A percentile compares a stretch with the other conserved stretches of the same genome.
phyloP scores from a whole-genome alignment of 2,888 invertebrate genomes.

The Chromoteleia sp. region DNA sequence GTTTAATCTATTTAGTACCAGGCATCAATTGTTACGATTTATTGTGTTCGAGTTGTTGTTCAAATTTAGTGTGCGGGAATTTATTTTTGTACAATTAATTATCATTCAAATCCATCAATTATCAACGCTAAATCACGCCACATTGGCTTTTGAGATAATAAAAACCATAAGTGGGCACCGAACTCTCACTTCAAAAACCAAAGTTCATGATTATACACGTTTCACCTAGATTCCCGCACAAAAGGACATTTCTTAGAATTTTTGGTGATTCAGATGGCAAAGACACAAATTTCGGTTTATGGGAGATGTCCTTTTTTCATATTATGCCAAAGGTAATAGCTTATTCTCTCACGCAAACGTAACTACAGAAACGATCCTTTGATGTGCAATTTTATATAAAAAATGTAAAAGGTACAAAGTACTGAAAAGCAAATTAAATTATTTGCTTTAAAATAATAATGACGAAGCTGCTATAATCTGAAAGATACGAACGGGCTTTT shows the following conservation, averaged over 20 bases:
- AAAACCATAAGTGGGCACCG: slow-evolving; percentile 29
- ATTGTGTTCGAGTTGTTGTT: neutral
- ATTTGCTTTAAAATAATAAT: no score
- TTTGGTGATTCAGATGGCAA: slow-evolving; percentile 43
- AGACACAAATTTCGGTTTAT: slow-evolving; percentile 38
- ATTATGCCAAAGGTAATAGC: neutral
- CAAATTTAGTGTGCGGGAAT: neutral
- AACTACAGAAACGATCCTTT: no score
- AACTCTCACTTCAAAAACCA: slow-evolving; percentile 53
- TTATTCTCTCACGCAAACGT: slow-evolving; percentile 16
- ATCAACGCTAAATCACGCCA: slow-evolving; percentile 44
- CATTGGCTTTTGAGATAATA: slow-evolving; percentile 28
- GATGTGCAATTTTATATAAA: no score
- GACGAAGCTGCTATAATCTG: no score
- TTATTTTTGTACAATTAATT: slow-evolving; percentile 3
- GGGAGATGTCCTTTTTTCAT: neutral
- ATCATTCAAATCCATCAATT: slow-evolving; percentile 24
- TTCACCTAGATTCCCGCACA: slow-evolving; percentile 57
- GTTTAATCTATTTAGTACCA: neutral
- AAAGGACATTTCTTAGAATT: slow-evolving; percentile 56
- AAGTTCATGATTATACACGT: slow-evolving; percentile 44
- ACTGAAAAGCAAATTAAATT: no score
- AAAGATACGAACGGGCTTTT: slow-evolving; percentile 26
- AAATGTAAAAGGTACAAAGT: no score
- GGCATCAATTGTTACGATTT: neutral